Evolutionary conservation across 2,888 invertebrate genomes (phyloP).

Genomic region (Drosophila atripex): DNA sequence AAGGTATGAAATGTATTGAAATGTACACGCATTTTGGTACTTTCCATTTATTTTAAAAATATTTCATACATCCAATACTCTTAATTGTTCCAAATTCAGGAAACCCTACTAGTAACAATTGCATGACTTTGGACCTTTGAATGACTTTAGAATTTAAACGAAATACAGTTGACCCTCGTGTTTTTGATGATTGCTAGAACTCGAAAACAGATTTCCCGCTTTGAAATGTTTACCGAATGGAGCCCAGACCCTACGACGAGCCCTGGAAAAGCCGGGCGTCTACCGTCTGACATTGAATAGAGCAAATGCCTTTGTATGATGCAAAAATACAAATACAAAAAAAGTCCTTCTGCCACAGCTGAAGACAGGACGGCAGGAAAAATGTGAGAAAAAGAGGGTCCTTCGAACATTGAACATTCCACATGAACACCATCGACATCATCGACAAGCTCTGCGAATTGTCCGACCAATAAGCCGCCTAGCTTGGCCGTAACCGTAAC

Average conservation of each 20-base stretch:
- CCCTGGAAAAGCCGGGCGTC: no score
- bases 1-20: no score
- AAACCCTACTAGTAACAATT: neutral
- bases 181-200: neutral
- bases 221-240: slow-evolving; percentile 20
- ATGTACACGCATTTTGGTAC: no score
- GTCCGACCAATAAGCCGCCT: slow-evolving; percentile 59
- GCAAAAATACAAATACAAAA: neutral
- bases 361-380: slow-evolving; percentile 7
- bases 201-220: slow-evolving; percentile 43
- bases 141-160: neutral
- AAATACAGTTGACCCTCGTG: neutral
- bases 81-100: no score
- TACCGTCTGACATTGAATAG: slow-evolving; percentile 5
- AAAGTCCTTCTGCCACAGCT: neutral
- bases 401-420: slow-evolving; percentile 27
- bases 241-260: neutral
- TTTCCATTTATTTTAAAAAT: no score
- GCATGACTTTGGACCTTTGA: neutral
- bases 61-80: no score
- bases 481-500: slow-evolving; percentile 25
- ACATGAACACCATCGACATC: slow-evolving; percentile 26
- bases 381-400: neutral
- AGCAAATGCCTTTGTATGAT: slow-evolving; percentile 1
- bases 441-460: slow-evolving; percentile 31